Evolutionary conservation across 2,888 invertebrate species (phyloP), one percentile per base, ranked within the genome.

Genomic region (Lottia scabra): DNA sequence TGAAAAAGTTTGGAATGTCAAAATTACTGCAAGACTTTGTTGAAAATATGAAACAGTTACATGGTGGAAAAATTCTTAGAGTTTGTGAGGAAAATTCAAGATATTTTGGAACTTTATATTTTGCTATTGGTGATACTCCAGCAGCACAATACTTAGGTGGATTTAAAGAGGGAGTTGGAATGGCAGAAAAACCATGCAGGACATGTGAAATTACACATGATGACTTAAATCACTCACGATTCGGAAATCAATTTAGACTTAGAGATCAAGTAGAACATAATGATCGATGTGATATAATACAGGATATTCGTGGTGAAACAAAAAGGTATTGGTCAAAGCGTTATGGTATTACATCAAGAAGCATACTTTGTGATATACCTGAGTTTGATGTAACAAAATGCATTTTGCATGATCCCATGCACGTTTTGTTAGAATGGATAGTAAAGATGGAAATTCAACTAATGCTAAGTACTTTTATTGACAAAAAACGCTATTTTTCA

Each of bases 371-470:
- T 0, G 0, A n/a, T 56, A 56, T n/a, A 56, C 6, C n/a, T 12
- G 19, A 19, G 3, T 56, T 8, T 10, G 8, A 4, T 12, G 3
- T 56, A 5, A 56, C 12, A 4, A 3, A n/a, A 2, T 4, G n/a
- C 12, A 16, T 71, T 13, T 16, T 63, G 2, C 71, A 71, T 19
- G 71, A 71, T n/a, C 67, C 71, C n/a, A 71, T 71, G 71, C 71
- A 71, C 45, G 2, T 71, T 12, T 46, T 71, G 15, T 19, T 71
- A 12, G 71, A 71, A 71, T 67, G 3, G 30, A 46, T 46, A 46
- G 46, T 46, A 46, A 46, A 46, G n/a, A 46, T 15, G n/a, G 46
- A 46, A 46, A 15, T 46, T 8, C 46, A 46, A n/a, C n/a, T 46
- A 46, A 46, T 46, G 46, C 46, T 46, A 15, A 46, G 5, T n/a